These are phyloP conservation scores for Dusona sp. DNA, from an alignment of 2,888 invertebrate species.

Conservation along the genomic window DNA sequence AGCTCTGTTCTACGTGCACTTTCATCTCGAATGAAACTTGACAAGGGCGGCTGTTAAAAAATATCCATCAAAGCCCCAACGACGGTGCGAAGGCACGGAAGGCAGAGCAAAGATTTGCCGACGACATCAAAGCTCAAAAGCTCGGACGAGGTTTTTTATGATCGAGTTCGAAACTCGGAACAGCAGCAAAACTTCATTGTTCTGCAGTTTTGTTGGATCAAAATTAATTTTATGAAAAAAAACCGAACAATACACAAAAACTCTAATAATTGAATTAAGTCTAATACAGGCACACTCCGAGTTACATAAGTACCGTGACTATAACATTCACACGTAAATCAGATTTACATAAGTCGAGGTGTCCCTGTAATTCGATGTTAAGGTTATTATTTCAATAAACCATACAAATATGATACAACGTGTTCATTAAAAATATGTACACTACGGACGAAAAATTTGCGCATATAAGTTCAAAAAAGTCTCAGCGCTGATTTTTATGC, in stretches of 20 bases:
- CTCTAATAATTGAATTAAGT: not conserved
- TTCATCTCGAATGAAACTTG: slow-evolving; percentile 40
- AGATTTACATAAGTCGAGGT: too few species aligned
- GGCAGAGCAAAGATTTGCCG: slow-evolving; percentile 9
- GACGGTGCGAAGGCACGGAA: slow-evolving; percentile 29
- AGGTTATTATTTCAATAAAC: too few species aligned
- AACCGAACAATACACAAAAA: not conserved
- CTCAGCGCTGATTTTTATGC: too few species aligned
- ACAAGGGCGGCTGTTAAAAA: slow-evolving; percentile 32
- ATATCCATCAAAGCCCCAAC: slow-evolving; percentile 32
- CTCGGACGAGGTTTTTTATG: slow-evolving; percentile 40
- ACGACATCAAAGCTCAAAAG: slow-evolving; percentile 40
- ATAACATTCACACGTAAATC: too few species aligned
- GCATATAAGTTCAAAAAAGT: too few species aligned
- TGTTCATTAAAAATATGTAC: too few species aligned
- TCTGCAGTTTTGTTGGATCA: not conserved
- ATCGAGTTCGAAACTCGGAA: slow-evolving; percentile 23
- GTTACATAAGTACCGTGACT: too few species aligned
- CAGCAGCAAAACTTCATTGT: slow-evolving; percentile 4
- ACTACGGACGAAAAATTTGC: too few species aligned
- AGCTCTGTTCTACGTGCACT: slow-evolving; percentile 24
- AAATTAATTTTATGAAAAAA: not conserved
- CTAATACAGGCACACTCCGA: too few species aligned
- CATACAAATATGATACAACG: too few species aligned
- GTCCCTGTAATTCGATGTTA: not conserved